Evolutionary conservation across 2,113 vertebrate species (phyloP).

Genomic region (Tachysurus vachellii): DNA sequence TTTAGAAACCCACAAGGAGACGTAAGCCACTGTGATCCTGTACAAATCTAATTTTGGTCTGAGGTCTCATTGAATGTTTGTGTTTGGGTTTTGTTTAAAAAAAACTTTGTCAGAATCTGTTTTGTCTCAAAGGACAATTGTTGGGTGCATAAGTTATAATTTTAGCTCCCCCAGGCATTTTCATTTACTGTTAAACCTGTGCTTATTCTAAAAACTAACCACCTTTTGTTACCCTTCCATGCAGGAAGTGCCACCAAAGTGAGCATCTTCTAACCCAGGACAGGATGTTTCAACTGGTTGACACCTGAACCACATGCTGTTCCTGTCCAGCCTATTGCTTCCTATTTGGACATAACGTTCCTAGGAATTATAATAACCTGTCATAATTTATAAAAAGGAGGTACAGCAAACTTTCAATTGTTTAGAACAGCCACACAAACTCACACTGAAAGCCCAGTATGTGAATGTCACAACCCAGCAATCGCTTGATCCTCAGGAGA

Average conservation of each 20-base stretch:
- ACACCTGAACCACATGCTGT: conserved; percentile 36
- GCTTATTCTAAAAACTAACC: conserved; percentile 43
- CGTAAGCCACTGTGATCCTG: conserved; percentile 49
- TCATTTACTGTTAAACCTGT: conserved; percentile 26
- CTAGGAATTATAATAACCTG: conserved; percentile 10
- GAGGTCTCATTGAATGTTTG: conserved; percentile 64
- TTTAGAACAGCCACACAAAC: conserved; percentile 57
- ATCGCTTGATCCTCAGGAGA: conserved; percentile 45
- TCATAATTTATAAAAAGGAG: conserved; percentile 19
- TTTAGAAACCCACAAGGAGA: conserved; percentile 38
- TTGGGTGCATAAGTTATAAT: conserved; percentile 61
- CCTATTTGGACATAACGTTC: conserved; percentile 1
- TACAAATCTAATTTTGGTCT: conserved; percentile 66
- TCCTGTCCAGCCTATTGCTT: conserved; percentile 8
- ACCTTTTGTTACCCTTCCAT: conserved; percentile 51
- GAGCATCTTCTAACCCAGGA: conserved; percentile 12
- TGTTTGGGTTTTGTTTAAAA: conserved; percentile 61
- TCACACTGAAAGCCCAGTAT: conserved; percentile 56
- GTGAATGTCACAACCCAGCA: conserved; percentile 46
- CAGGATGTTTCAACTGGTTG: conserved; percentile 47
- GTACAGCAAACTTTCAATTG: conserved; percentile 7
- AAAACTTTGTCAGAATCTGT: conserved; percentile 60
- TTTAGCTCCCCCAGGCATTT: conserved; percentile 53
- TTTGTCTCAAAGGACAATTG: conserved; percentile 65
- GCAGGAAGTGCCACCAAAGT: conserved; percentile 44